Conservation (phyloP, 1,140 invertebrate genomes). For the Vanessa atalanta region DNA sequence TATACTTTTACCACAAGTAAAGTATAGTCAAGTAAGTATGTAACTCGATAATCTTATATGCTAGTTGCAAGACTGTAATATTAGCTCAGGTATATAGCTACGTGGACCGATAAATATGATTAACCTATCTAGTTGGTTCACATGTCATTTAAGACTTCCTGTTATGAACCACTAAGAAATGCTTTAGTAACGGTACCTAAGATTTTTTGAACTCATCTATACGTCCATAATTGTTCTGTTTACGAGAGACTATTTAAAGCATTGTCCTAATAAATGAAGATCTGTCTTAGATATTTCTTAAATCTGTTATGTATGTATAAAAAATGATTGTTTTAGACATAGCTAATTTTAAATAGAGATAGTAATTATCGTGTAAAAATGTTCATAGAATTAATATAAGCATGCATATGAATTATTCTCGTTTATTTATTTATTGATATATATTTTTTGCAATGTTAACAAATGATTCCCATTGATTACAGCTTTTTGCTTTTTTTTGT, state of each 20-base stretch:
- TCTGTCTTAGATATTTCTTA: too few relatives aligned
- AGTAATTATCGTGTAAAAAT: too few relatives aligned
- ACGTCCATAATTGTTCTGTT: neutral
- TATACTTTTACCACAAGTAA: slow-evolving; percentile 38
- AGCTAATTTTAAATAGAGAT: too few relatives aligned
- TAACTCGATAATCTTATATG: slow-evolving; percentile 43
- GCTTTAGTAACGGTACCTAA: slow-evolving; percentile 29
- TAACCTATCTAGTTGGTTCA: slow-evolving; percentile 43
- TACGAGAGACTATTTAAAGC: neutral
- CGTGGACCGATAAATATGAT: slow-evolving; percentile 44
- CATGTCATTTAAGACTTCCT: slow-evolving; percentile 45
- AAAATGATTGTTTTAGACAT: too few relatives aligned
- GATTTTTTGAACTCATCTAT: slow-evolving; percentile 7
- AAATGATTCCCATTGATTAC: too few relatives aligned
- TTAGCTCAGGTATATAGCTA: slow-evolving; percentile 27
- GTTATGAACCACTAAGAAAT: slow-evolving; percentile 40
- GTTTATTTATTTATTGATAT: too few relatives aligned
- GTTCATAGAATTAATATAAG: too few relatives aligned
- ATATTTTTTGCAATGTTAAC: too few relatives aligned
- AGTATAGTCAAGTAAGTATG: slow-evolving; percentile 30
- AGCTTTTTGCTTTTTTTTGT: neutral
- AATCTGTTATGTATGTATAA: too few relatives aligned
- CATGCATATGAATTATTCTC: too few relatives aligned
- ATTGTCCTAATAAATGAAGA: neutral
- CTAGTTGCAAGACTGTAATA: slow-evolving; percentile 43